These are phyloP conservation scores for Neodiprion virginianus DNA, from an alignment of 1,140 invertebrate species.

Conservation along the genomic window DNA sequence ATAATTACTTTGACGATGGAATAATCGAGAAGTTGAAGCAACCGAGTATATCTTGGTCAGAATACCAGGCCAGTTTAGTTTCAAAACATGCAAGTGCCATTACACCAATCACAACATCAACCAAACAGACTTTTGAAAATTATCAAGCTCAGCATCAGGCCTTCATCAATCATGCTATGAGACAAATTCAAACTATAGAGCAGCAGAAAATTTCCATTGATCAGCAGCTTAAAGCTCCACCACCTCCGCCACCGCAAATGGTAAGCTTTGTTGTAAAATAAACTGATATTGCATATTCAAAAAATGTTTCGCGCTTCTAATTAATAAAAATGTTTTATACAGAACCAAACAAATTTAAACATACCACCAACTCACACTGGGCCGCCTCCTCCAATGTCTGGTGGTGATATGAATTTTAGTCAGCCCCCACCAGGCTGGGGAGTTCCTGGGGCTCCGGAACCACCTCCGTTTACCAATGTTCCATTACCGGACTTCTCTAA, in stretches of 20 bases:
- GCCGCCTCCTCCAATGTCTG: conserved; percentile 42
- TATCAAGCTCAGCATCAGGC: conserved; percentile 95
- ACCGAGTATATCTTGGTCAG: conserved; percentile 79
- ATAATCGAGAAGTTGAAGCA: conserved; percentile 86
- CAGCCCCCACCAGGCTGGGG: conserved; percentile 65
- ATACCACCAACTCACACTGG: conserved; percentile 37
- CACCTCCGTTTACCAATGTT: conserved; percentile 56
- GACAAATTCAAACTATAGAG: conserved; percentile 85
- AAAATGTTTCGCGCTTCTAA: background rate
- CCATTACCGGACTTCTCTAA: conserved; percentile 82
- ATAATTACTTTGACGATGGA: conserved; percentile 87
- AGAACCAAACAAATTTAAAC: conserved; percentile 13
- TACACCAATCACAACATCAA: conserved; percentile 74
- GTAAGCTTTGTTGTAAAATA: conserved; percentile 38
- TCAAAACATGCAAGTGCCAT: conserved; percentile 80
- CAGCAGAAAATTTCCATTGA: conserved; percentile 80
- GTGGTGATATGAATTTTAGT: conserved; percentile 61
- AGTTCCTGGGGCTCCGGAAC: conserved; percentile 44
- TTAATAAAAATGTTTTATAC: background rate
- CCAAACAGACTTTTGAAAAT: conserved; percentile 79
- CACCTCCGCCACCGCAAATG: conserved; percentile 44
- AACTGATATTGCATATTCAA: conserved; percentile 26
- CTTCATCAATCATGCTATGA: conserved; percentile 88
- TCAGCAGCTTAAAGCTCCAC: conserved; percentile 65
- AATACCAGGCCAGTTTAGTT: conserved; percentile 84